Percentiles rank a stretch among this genome's conserved stretches.
phyloP scores from a whole-genome alignment of 1,140 invertebrate species.

The Neodiprion fabricii region DNA sequence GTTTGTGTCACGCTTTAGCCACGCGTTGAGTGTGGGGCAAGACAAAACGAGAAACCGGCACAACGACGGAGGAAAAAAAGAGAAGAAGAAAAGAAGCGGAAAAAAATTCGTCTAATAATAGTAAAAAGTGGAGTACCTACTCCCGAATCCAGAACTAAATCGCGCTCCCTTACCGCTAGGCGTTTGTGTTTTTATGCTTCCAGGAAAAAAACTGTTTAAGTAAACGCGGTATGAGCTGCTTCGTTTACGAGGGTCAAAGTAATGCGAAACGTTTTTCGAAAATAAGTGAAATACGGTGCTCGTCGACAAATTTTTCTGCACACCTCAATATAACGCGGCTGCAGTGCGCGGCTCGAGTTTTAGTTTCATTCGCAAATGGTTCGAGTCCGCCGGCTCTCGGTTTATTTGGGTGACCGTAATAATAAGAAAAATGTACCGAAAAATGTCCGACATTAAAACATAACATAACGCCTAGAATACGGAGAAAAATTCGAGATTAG shows the following conservation, averaged over 20 bases:
- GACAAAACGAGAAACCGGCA: background rate
- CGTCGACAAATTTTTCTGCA: slow-evolving; percentile 13
- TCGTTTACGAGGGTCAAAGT: background rate
- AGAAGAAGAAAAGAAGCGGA: slow-evolving; percentile 14
- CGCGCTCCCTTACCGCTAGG: background rate
- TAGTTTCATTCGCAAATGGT: slow-evolving; percentile 48
- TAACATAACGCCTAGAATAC: no score
- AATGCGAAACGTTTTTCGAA: slow-evolving; percentile 17
- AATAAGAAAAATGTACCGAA: slow-evolving; percentile 53
- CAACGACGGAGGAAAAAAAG: slow-evolving; percentile 11
- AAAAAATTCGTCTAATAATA: slow-evolving; percentile 59
- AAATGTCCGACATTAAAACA: slow-evolving; percentile 35
- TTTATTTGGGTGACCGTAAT: slow-evolving; percentile 59
- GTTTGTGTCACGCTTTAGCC: slow-evolving; percentile 19
- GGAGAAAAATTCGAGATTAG: background rate
- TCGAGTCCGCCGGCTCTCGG: slow-evolving; percentile 32
- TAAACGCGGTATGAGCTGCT: background rate
- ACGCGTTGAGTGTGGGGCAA: no score
- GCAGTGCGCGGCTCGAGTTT: slow-evolving; percentile 25
- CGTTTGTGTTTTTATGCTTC: slow-evolving; percentile 1
- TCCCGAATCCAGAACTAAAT: background rate
- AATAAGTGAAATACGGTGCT: slow-evolving; percentile 18
- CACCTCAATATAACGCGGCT: slow-evolving; percentile 45
- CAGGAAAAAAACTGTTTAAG: background rate
- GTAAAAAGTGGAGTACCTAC: slow-evolving; percentile 49